Evolutionary conservation across 2,113 vertebrate genomes (phyloP).

Genomic region (Lepisosteus oculatus): DNA sequence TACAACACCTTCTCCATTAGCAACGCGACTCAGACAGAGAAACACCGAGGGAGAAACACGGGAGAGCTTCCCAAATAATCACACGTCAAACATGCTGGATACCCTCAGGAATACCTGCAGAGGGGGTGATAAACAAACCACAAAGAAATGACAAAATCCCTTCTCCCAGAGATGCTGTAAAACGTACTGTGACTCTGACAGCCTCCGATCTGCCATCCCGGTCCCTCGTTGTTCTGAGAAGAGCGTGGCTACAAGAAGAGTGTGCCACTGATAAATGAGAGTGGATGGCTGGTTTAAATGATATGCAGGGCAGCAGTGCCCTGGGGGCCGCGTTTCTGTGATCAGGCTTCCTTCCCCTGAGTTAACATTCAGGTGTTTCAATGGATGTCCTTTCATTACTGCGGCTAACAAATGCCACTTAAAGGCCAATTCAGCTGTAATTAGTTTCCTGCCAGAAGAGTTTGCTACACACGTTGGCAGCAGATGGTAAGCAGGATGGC

Average conservation of each 20-base stretch:
- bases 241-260: neutral
- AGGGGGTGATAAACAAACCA: too few species aligned
- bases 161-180: too few species aligned
- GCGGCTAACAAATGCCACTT: neutral
- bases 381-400: neutral
- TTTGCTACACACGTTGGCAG: too few species aligned
- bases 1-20: too few species aligned
- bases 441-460: neutral
- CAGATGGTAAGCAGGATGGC: too few species aligned
- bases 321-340: neutral
- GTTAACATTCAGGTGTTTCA: conserved; percentile 6
- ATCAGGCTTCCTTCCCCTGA: neutral
- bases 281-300: neutral
- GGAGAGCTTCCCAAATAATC: too few species aligned
- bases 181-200: too few species aligned
- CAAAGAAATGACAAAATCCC: too few species aligned
- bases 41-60: neutral
- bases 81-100: too few species aligned
- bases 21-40: neutral
- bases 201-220: too few species aligned
- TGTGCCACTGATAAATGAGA: neutral
- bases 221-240: neutral
- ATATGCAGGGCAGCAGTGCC: neutral
- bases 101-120: too few species aligned
- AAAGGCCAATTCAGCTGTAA: conserved; percentile 5